These are phyloP conservation scores for Rhabdomys pumilio DNA, from an alignment of 2,797 vertebrate species.

Conservation along the genomic window DNA sequence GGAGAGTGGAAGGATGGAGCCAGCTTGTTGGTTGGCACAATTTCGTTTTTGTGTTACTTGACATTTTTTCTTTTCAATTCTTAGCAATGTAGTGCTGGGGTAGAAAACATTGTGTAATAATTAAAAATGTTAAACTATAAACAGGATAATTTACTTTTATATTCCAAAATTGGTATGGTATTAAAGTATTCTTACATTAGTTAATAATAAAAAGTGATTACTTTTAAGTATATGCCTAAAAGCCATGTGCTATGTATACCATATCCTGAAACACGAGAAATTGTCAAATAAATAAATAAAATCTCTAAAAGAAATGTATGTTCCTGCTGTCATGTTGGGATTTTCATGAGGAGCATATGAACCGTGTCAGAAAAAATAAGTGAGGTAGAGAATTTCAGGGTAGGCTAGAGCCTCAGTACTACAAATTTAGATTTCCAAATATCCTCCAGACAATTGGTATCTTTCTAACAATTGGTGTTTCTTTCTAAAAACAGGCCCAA, in stretches of 20 bases:
- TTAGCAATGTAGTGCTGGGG: neutral
- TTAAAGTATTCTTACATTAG: neutral
- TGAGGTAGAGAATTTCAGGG: neutral
- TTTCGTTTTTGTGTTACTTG: neutral
- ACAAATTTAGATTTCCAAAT: neutral
- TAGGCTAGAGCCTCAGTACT: neutral
- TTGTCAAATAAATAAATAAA: neutral
- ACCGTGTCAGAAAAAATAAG: neutral
- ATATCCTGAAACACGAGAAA: neutral
- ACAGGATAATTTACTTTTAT: constrained; percentile 19
- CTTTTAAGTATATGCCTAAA: constrained; percentile 20
- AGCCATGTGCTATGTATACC: neutral
- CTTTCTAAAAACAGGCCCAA: neutral
- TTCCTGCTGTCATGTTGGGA: neutral
- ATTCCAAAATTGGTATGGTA: neutral
- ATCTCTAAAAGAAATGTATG: neutral
- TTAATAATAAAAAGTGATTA: constrained; percentile 2
- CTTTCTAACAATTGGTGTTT: neutral
- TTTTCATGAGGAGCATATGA: neutral
- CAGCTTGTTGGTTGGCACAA: neutral
- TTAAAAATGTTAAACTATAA: constrained; percentile 21
- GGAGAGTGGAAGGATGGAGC: accelerated
- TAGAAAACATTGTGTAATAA: constrained; percentile 54
- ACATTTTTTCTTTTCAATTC: neutral
- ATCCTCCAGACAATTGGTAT: neutral